Evolutionary conservation across 2,113 vertebrate species (phyloP).

Genomic region (Grammomys surdaster): DNA sequence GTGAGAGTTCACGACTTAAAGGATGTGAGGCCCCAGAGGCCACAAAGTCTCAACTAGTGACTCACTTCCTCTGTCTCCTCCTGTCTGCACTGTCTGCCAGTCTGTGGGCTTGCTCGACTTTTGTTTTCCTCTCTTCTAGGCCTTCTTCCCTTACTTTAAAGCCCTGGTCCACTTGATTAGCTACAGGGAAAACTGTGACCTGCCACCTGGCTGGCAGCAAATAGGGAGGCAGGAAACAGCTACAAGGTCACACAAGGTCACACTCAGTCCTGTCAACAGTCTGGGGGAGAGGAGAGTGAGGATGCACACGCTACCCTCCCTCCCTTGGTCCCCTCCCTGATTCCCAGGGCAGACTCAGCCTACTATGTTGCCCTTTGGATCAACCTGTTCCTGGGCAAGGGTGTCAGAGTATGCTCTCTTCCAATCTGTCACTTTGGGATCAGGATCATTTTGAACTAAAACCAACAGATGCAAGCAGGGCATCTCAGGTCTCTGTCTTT

Average conservation of each 20-base stretch:
- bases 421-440: not conserved
- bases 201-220: not conserved
- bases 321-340: too few relatives aligned
- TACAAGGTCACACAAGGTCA: not conserved
- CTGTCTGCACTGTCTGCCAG: not conserved
- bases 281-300: not conserved
- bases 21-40: rapidly evolving
- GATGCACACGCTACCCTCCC: too few relatives aligned
- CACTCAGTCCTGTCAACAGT: not conserved
- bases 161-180: not conserved
- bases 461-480: not conserved
- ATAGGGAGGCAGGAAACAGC: not conserved
- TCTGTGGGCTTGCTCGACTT: not conserved
- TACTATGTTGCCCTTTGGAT: rapidly evolving
- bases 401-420: not conserved
- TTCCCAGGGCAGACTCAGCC: not conserved
- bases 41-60: not conserved
- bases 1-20: not conserved
- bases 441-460: not conserved
- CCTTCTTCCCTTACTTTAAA: conserved; percentile 22
- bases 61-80: not conserved
- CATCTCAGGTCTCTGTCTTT: not conserved
- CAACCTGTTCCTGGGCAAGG: not conserved
- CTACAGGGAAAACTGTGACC: not conserved
- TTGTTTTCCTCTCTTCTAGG: not conserved